Base-by-base conservation (phyloP, 1,140 invertebrate species). In the Aphis craccivora region DNA sequence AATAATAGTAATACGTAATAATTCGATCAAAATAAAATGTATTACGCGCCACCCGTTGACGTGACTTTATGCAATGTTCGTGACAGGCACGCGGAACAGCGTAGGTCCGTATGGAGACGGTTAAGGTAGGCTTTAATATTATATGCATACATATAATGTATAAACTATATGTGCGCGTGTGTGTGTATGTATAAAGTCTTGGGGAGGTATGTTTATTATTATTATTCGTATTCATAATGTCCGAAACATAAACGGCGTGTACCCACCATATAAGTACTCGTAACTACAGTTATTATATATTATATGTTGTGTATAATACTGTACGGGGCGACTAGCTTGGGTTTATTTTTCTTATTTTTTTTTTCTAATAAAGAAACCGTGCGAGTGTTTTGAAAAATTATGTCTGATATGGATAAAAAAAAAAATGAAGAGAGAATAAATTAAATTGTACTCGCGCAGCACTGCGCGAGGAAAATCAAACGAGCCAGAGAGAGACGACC, bases 361-460 rank as follows among this genome's bases (percentile, higher is more conserved):
- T 23, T 53, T 60, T 25, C 37, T 81, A 91, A 91, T 91, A 91
- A 45, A 91, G 90, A 55, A 90, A 90, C 89, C 51, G 51, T 60
- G 89, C 60, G 90, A 91, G 60, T 45, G 30, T 91, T 91, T 67
- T 81, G 90, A 83, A 92, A 92, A 92, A 92, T 92, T 92, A 92
- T 45, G 40, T 83, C 45, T 18, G 91, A 92, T 83, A 92, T 43
- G 37, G 25, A 43, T 40, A 91, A 35, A 89, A 48, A 91, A 48
- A 81, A 60, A 60, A 90, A 55, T 30, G 37, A 91, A 76, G 53
- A 67, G 81, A 67, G 67, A 83, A 92, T 92, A 92, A 92, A 92
- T 92, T 92, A 92, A 92, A 92, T 35, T 30, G 40, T 89, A 53
- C 30, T 9, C 76, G 30, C 20, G 35, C 60, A 76, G 60, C 60